phyloP scores from a whole-genome alignment of 2,113 vertebrate species.

The Gnathonemus echidnorhynchus region DNA sequence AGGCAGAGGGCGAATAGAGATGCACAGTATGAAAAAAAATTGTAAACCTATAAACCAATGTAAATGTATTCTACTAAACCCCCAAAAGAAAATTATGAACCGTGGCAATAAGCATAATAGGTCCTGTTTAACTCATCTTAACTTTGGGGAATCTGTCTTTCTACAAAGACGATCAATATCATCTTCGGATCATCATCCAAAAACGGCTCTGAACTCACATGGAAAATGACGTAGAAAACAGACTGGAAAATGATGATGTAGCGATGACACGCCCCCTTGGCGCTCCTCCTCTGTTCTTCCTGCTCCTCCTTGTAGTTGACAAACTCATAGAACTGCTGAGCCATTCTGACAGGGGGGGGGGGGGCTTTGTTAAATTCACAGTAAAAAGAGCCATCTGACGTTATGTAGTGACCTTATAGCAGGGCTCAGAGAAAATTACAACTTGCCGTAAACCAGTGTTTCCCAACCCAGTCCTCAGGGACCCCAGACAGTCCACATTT shows the following conservation, averaged over 20 bases:
- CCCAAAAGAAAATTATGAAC: neutral
- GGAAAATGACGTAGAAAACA: conserved; percentile 77
- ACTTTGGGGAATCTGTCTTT: neutral
- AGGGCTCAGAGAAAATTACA: neutral
- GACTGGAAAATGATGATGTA: conserved; percentile 82
- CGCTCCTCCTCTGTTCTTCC: conserved; percentile 63
- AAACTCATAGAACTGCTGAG: conserved; percentile 90
- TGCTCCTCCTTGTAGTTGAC: conserved; percentile 79
- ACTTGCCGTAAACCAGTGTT: neutral
- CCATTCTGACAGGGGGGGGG: conserved; percentile 62
- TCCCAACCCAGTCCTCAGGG: neutral
- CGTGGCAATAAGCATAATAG: neutral
- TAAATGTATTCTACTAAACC: neutral
- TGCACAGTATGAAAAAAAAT: neutral
- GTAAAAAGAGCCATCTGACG: neutral
- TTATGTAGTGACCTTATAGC: neutral
- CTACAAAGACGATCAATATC: neutral
- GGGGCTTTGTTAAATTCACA: neutral
- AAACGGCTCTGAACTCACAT: conserved; percentile 59
- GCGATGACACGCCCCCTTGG: conserved; percentile 66
- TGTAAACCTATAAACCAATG: neutral
- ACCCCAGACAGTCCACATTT: neutral
- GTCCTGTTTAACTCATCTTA: neutral
- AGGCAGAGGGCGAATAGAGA: neutral
- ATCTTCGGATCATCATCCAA: neutral